Conservation (phyloP, 2,888 invertebrate genomes). For the Campaea margaritaria region DNA sequence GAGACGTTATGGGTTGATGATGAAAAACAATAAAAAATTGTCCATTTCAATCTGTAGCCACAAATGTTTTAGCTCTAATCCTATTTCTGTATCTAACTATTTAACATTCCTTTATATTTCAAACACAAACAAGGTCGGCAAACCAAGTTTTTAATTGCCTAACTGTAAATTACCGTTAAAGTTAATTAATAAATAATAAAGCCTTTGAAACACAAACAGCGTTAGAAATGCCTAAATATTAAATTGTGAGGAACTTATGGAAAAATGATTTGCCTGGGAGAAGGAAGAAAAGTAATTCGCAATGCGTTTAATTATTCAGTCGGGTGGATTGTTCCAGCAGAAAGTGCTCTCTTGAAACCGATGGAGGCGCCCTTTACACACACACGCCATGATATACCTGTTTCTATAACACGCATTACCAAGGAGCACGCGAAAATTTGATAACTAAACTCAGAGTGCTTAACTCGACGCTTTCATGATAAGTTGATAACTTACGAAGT, state of each 20-base stretch:
- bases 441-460: neutral
- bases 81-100: neutral
- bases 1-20: too few relatives aligned
- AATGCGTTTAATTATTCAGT: slow-evolving; percentile 52
- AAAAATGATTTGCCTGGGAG: slow-evolving; percentile 46
- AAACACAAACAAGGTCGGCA: slow-evolving; percentile 14
- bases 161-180: slow-evolving; percentile 26
- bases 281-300: slow-evolving; percentile 50
- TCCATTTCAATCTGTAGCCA: neutral
- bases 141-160: slow-evolving; percentile 19
- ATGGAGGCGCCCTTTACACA: slow-evolving; percentile 21
- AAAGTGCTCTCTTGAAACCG: slow-evolving; percentile 30
- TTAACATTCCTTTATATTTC: neutral
- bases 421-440: neutral
- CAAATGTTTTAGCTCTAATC: neutral
- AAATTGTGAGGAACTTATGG: slow-evolving; percentile 38
- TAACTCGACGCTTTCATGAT: too few relatives aligned
- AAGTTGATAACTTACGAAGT: too few relatives aligned
- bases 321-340: slow-evolving; percentile 47
- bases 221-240: slow-evolving; percentile 30
- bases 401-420: neutral
- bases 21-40: too few relatives aligned
- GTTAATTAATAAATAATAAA: slow-evolving; percentile 32
- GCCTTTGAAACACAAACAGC: slow-evolving; percentile 34
- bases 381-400: slow-evolving; percentile 1